Percentiles rank a stretch among this genome's conserved stretches.
Evolutionary conservation across 1,140 invertebrate species (phyloP).

Genomic region (Gonatopus flavifemur): DNA sequence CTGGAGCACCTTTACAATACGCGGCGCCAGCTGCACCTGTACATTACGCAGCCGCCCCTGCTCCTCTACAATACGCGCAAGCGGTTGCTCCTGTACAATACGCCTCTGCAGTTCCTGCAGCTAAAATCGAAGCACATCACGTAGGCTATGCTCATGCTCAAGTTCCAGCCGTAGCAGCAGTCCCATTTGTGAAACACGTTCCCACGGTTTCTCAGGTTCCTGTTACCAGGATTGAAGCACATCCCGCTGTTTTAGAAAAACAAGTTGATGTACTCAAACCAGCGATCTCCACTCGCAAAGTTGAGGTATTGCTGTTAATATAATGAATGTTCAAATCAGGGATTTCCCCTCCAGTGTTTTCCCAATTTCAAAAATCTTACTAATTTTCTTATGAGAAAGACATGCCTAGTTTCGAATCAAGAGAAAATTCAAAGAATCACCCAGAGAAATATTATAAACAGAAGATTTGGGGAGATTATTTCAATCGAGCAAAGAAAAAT

Average conservation of each 20-base stretch:
- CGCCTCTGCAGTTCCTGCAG: slow-evolving; percentile 34
- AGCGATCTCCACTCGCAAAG: slow-evolving; percentile 55
- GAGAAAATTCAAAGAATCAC: no score
- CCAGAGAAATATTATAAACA: no score
- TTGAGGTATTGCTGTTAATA: no score
- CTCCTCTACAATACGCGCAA: slow-evolving; percentile 26
- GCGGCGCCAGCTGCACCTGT: slow-evolving; percentile 20
- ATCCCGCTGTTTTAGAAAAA: slow-evolving; percentile 59
- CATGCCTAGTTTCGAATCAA: no score
- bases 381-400: no score
- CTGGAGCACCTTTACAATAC: slow-evolving; percentile 18
- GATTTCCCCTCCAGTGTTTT: no score
- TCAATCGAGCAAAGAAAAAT: background rate
- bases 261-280: slow-evolving; percentile 60
- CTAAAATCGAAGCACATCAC: slow-evolving; percentile 42
- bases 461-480: no score
- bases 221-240: slow-evolving; percentile 56
- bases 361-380: no score
- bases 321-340: no score
- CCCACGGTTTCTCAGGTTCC: slow-evolving; percentile 59
- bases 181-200: slow-evolving; percentile 58
- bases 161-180: slow-evolving; percentile 45
- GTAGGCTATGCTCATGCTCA: slow-evolving; percentile 44
- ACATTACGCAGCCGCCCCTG: slow-evolving; percentile 15
- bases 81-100: slow-evolving; percentile 17